Percentiles rank a stretch among this genome's conserved stretches.
phyloP scores from a whole-genome alignment of 2,797 vertebrate genomes.

The Xiphophorus birchmanni region DNA sequence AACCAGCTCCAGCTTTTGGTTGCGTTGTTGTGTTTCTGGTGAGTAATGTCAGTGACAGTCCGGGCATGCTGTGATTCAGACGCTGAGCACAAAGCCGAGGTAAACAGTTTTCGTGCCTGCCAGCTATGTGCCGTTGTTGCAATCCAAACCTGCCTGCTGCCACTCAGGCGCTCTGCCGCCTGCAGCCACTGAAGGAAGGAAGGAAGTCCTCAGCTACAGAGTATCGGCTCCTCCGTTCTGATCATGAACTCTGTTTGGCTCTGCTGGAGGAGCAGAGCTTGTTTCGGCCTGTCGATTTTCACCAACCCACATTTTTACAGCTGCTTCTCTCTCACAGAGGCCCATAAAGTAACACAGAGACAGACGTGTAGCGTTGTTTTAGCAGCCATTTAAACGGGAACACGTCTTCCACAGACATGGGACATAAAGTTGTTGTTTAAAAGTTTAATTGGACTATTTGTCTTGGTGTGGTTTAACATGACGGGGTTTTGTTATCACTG shows the following conservation, averaged over 20 bases:
- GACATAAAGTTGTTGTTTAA: neutral
- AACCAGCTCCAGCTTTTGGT: slow-evolving; percentile 12
- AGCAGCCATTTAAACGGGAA: neutral
- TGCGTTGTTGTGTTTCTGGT: slow-evolving; percentile 1
- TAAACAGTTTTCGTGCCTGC: slow-evolving; percentile 46
- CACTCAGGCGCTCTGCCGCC: neutral
- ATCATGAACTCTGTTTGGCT: slow-evolving; percentile 21
- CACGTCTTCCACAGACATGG: neutral
- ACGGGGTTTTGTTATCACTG: neutral
- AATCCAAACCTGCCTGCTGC: neutral
- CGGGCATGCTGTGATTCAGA: neutral
- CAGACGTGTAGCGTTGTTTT: neutral
- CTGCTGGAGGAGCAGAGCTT: slow-evolving; percentile 25
- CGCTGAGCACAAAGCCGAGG: slow-evolving; percentile 1
- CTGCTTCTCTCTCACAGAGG: slow-evolving; percentile 12
- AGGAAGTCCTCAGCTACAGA: neutral
- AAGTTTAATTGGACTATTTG: neutral
- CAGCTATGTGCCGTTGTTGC: neutral
- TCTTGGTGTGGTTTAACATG: neutral
- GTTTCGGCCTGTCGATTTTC: slow-evolving; percentile 57
- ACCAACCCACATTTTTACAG: slow-evolving; percentile 46
- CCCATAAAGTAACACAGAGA: neutral
- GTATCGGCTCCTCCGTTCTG: slow-evolving; percentile 7
- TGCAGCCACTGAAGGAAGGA: neutral
- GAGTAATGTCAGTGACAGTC: slow-evolving; percentile 13